Base-by-base conservation (phyloP, 1,140 invertebrate species). In the Cydia fagiglandana region DNA sequence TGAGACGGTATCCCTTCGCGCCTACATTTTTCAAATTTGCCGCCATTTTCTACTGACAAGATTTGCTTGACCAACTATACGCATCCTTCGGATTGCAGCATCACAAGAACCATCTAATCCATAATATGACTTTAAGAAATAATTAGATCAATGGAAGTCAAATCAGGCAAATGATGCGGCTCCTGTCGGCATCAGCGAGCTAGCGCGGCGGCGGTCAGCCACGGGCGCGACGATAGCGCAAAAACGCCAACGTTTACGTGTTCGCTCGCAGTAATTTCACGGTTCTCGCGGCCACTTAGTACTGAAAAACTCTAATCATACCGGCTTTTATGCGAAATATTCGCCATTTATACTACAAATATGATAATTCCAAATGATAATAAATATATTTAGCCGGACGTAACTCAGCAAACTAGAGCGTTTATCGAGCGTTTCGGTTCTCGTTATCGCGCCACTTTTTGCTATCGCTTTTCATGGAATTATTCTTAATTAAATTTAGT, bases 381-480 rank as follows among this genome's bases (percentile, higher is more conserved):
- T 87, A 85, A 88, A 87, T 87, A 83, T 83, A 84, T 84, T 80
- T 83, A 74, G 30, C 75, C 70, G 66, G 24, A 61, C 68, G 64
- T 74, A 80, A 79, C 80, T 78, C 78, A 70, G 78, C 81, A 81
- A 85, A 86, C 77, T 83, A 75, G 83, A 87, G 74, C 83, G 80
- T 88, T 91, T 88, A 91, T 88, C 88, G 84, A 79, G 70, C 81
- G 84, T 84, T 88, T 88, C 87, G 84, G 87, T 83, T 87, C 80
- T 64, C 64, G 41, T 81, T 85, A 85, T 85, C 81, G 80, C 77
- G 70, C 77, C 75, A 78, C 24, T 83, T 85, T 82, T 84, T 82
- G 79, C 76, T 86, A 88, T 88, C 86, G 81, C 83, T 86, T 89
- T 89, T 81, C 82, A 79, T 73, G 79, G 82, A 89, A 88, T 80